Base-by-base conservation (phyloP, 2,113 vertebrate genomes). In the Hypomesus transpacificus region DNA sequence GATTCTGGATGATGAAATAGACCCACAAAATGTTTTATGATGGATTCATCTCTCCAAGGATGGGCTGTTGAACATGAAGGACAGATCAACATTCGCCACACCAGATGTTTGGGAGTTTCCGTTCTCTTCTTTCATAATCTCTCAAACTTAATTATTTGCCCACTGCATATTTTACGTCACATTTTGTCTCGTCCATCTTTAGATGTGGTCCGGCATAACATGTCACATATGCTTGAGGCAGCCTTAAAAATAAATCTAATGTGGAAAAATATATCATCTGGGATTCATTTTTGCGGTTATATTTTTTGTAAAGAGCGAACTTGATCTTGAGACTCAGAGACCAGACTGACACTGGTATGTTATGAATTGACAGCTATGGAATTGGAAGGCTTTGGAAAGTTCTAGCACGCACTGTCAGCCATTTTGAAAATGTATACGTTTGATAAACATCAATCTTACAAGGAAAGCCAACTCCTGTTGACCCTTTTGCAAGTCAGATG, bases 241-340 rank as follows among this genome's bases (percentile, higher is more conserved):
- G 52, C 64, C 64, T 75, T 54, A 60, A 16, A 68, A 46, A 24
- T 56, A 0, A 0, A 31, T 63, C 76, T n/a, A 52, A 26, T 59
- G 53, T n/a, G 20, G 70, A 67, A 66, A 18, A 66, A 18, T 68
- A 58, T 50, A 61, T 83, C 82, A 82, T 84, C 77, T 84, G 83
- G 80, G 58, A 76, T 46, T 72, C 21, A 21, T 72, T 83, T 80
- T 66, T 21, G 52, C 46, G 54, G n/a, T 26, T 68, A 22, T 75
- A 39, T 61, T 80, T 14, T 59, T 0, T 71, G 24, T 31, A 62
- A 75, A 74, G 53, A 3, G 20, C 57, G 28, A 39, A 60, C 34
- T 75, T 46, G 79, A 81, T 78, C 70, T 71, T 69, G 7, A 2
- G 57, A 70, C 39, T n/a, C 21, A 46, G 31, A 34, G 4, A 13